Evolutionary conservation across 1,140 invertebrate genomes (phyloP), one percentile per base, ranked within the genome.

Genomic region (Centruroides sculpturatus): DNA sequence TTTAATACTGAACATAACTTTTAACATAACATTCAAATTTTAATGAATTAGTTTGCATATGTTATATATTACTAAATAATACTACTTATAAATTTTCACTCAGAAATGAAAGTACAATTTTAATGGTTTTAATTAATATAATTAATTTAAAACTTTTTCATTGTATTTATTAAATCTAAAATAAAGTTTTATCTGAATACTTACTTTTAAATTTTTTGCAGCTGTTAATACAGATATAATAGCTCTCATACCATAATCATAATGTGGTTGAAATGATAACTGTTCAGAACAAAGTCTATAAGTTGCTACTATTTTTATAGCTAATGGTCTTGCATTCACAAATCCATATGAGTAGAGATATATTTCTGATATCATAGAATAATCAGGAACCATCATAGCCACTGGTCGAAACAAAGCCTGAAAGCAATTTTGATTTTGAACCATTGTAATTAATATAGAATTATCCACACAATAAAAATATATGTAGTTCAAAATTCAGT

Each of bases 371-470:
- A 97, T 97, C 10, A 96, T 72, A 9, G 89, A 88, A 74, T 95
- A 95, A 75, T 97, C 92, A 1, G 93, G 93, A 34, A 96, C 91
- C 92, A 96, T 96, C 93, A 98, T 98, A 36, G 92, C 92, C 12
- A 98, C 92, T 3, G 92, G 88, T 64, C 93, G 81, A 78, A 98
- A 97, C 5, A 97, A 73, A 0, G 91, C 89, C 82, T 88, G 69
- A 3, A 70, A 61, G 12, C 49, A 51, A 53, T 23, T 53, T 36
- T 53, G 41, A 41, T 41, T 41, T 41, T 8, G 41, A 41, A 41
- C 23, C 23, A 23, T 2, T 23, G 23, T 23, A 23, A 23, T 23
- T 23, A 23, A 23, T 2, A 23, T 23, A 23, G 23, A 23, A 23
- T 23, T 23, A 23, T 23, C 23, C 23, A 23, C 23, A 23, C 23